A percentile compares a stretch with the other conserved stretches of the same genome.
phyloP scores from a whole-genome alignment of 2,797 vertebrate species.

The Pseudochirops corinnae region DNA sequence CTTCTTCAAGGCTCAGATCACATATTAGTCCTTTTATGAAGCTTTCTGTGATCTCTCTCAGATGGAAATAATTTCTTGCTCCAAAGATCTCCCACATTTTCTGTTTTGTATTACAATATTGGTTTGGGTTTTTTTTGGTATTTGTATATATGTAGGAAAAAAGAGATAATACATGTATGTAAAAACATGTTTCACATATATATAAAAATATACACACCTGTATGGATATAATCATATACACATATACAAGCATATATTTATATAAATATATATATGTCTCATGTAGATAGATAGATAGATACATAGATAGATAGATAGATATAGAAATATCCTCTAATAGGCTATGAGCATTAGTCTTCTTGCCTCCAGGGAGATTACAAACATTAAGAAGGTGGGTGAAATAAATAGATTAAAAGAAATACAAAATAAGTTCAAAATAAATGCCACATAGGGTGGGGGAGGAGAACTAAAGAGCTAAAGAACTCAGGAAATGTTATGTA shows the following conservation, averaged over 20 bases:
- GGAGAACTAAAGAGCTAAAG: not conserved
- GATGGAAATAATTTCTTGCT: not conserved
- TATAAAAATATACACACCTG: not conserved
- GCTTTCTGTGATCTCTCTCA: not conserved
- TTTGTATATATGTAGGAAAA: not conserved
- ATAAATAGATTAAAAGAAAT: not conserved
- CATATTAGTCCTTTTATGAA: not conserved
- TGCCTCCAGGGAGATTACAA: not conserved
- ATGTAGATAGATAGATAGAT: too few species aligned
- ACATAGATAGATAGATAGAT: too few species aligned
- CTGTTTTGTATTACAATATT: not conserved
- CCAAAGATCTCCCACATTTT: not conserved
- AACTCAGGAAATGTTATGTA: not conserved
- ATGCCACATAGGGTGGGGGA: not conserved
- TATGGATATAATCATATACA: too few species aligned
- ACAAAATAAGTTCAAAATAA: not conserved
- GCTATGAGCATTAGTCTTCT: not conserved
- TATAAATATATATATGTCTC: not conserved
- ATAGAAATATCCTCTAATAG: not conserved
- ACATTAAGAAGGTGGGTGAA: not conserved
- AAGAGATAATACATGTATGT: too few species aligned
- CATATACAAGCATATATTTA: too few species aligned
- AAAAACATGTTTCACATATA: not conserved
- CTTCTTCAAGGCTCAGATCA: not conserved
- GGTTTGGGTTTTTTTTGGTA: not conserved